phyloP scores from a whole-genome alignment of 2,113 vertebrate species.

The Hemichromis elongatus region DNA sequence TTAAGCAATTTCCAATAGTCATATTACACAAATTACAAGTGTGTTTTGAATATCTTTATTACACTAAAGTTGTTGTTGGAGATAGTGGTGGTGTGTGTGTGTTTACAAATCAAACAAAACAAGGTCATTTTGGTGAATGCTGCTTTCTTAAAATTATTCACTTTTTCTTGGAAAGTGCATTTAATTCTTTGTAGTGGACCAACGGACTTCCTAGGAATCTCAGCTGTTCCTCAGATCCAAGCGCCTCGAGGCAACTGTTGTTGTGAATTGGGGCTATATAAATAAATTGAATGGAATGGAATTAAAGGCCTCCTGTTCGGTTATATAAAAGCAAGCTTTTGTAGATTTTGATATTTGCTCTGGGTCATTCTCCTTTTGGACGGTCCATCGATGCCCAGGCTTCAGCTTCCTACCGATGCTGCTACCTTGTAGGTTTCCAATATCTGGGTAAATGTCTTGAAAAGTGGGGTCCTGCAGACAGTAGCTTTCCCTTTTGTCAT shows the following conservation, averaged over 20 bases:
- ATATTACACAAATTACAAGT: not conserved
- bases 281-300: no score
- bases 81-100: fast-evolving
- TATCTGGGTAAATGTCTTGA: no score
- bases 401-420: no score
- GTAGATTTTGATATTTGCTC: not conserved
- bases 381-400: no score
- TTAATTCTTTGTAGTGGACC: not conserved
- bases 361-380: no score
- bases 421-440: no score
- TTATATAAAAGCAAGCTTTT: not conserved
- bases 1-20: not conserved
- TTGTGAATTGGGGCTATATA: no score
- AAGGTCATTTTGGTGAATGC: not conserved
- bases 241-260: no score
- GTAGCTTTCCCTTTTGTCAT: not conserved
- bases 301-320: not conserved
- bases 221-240: not conserved
- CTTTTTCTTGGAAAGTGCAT: not conserved
- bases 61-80: not conserved
- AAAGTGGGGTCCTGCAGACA: not conserved
- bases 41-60: not conserved
- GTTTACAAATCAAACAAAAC: not conserved
- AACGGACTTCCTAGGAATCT: not conserved
- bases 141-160: not conserved